A percentile compares a stretch with the other conserved stretches of the same genome.
phyloP scores from a whole-genome alignment of 2,888 invertebrate species.

The Callimorpha dominula region DNA sequence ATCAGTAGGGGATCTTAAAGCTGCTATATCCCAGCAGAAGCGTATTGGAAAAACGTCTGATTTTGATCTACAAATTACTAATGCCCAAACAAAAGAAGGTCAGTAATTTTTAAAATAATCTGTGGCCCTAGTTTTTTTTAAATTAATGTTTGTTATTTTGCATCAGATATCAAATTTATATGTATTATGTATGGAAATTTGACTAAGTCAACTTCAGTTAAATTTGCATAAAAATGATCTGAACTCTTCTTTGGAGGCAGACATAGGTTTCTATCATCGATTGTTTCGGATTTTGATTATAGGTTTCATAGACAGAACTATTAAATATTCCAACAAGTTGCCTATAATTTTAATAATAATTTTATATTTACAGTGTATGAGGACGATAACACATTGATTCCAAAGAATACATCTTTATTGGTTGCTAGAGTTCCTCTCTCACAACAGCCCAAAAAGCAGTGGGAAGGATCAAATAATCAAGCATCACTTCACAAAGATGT shows the following conservation, averaged over 20 bases:
- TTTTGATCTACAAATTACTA: conserved; percentile 98
- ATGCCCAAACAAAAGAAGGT: conserved; percentile 99
- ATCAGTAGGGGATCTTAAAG: conserved; percentile 97
- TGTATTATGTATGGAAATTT: neutral
- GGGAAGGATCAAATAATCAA: conserved; percentile 88
- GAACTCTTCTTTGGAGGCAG: too few species aligned
- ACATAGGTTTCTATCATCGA: too few species aligned
- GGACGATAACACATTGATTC: conserved; percentile 96
- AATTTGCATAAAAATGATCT: too few species aligned
- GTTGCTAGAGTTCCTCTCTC: conserved; percentile 97
- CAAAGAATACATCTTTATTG: conserved; percentile 98
- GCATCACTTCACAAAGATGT: conserved; percentile 80
- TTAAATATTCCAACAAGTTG: neutral
- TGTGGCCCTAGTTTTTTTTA: neutral
- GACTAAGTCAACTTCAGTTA: too few species aligned
- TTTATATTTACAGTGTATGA: conserved; percentile 90
- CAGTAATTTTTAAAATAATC: conserved; percentile 26
- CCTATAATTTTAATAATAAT: neutral
- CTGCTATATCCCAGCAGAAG: conserved; percentile 97
- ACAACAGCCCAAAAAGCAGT: conserved; percentile 91
- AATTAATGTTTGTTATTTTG: too few species aligned
- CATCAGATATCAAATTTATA: neutral
- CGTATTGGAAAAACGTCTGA: conserved; percentile 97
- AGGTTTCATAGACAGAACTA: neutral
- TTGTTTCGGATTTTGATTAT: neutral